Evolutionary conservation across 1,140 invertebrate species (phyloP).

Genomic region (Nymphalis io): DNA sequence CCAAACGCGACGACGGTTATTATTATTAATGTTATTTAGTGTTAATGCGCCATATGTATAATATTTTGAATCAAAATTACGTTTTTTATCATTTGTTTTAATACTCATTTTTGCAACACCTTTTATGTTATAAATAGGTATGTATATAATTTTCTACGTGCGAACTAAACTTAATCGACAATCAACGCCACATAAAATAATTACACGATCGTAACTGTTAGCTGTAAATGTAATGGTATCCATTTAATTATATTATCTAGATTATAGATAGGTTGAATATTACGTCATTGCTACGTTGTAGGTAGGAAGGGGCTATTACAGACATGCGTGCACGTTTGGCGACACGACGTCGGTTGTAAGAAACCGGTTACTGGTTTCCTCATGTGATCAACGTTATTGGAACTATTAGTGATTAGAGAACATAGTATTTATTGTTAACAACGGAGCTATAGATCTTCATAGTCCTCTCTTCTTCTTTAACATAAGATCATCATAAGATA

Average conservation of each 20-base stretch:
- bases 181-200: not conserved
- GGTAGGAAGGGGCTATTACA: slow-evolving; percentile 52
- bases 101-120: not conserved
- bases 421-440: not conserved
- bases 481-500: not conserved
- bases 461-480: not conserved
- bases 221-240: slow-evolving; percentile 7
- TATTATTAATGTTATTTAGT: too few relatives aligned
- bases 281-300: slow-evolving; percentile 52
- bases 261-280: slow-evolving; percentile 19
- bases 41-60: too few relatives aligned
- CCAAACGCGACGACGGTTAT: too few relatives aligned
- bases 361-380: slow-evolving; percentile 65
- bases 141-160: not conserved
- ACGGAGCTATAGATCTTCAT: not conserved
- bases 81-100: not conserved
- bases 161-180: not conserved
- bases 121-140: not conserved
- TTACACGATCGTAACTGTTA: not conserved
- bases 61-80: not conserved
- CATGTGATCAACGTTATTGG: slow-evolving; percentile 59
- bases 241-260: not conserved
- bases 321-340: slow-evolving; percentile 57
- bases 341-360: slow-evolving; percentile 53
- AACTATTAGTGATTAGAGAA: slow-evolving; percentile 48